Base-by-base conservation (phyloP, 2,113 vertebrate genomes). In the Peromyscus polionotus region DNA sequence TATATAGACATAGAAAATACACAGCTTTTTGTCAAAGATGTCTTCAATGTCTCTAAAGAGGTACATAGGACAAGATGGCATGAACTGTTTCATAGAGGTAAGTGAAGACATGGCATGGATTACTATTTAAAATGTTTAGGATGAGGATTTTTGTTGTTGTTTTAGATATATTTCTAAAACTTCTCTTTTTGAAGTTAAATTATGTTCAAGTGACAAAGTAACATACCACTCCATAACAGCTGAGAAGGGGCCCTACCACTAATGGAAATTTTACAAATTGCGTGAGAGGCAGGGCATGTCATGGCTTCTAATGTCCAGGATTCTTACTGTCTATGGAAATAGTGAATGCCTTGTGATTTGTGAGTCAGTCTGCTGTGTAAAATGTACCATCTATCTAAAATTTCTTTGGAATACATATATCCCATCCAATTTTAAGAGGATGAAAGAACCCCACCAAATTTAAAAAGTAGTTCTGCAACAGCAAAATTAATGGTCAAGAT, bases 21-120 rank as follows among this genome's bases (percentile, higher is more conserved):
- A 95, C 42, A 86, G 10, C 33, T 81, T 96, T 95, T 97, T 88
- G 91, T 95, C 90, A 96, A 22, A 1, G 0, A 96, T 75, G 70
- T 93, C 88, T 86, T 92, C 88, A 80, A 92, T 81, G 48, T n/a
- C 4, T 54, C 90, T 22, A n/a, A 48, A 94, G 79, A 80, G 11
- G 9, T 22, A 65, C 6, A 39, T 17, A 54, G 59, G 48, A 2
- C 61, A 57, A 1, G 67, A 92, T 73, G 5, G 79, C 2, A 70
- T 54, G 70, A 20, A 61, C 9, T 92, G 70, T 84, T 93, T 90
- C 20, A 45, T 63, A 96, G 85, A n/a, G 4, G 31, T 77, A 90
- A 88, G 95, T 90, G 86, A 96, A 95, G 33, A 90, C 42, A 4
- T 45, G 57, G 10, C 33, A 63, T 31, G n/a, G 76, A 91, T 63